Conservation (phyloP, 2,797 vertebrate genomes). For the Pseudotriccus pelzelni region DNA sequence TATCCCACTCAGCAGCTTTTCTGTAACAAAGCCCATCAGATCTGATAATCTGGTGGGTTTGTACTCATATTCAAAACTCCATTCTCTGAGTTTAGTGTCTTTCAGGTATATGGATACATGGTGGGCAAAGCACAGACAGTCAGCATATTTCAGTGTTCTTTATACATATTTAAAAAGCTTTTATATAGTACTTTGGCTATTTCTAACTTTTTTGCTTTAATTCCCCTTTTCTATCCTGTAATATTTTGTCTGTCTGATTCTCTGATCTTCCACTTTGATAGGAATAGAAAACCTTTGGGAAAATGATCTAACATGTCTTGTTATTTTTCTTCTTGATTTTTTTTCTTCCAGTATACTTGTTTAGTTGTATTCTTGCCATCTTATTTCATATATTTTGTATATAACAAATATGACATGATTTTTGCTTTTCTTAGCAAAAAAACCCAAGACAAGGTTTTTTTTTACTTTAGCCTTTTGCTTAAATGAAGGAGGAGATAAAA, state of each 20-base stretch:
- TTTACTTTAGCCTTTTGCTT: neutral
- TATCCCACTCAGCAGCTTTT: neutral
- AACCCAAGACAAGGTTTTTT: neutral
- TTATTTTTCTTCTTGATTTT: neutral
- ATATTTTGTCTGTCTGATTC: slow-evolving; percentile 40
- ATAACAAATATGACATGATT: neutral
- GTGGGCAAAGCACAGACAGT: slow-evolving; percentile 15
- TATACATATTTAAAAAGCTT: slow-evolving; percentile 56
- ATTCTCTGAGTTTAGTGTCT: neutral
- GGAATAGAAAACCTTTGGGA: slow-evolving; percentile 31
- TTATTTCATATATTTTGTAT: neutral
- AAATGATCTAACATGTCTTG: slow-evolving; percentile 13
- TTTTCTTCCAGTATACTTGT: neutral
- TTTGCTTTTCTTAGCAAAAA: neutral
- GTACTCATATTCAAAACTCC: neutral
- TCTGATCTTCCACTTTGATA: slow-evolving; percentile 57
- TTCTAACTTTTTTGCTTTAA: slow-evolving; percentile 30
- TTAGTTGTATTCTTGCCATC: neutral
- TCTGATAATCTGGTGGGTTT: neutral
- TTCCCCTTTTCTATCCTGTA: slow-evolving; percentile 22
- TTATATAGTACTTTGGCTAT: slow-evolving; percentile 17
- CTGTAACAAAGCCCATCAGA: neutral
- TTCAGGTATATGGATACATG: slow-evolving; percentile 28
- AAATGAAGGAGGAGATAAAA: neutral
- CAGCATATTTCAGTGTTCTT: slow-evolving; percentile 57